Evolutionary conservation across 2,888 invertebrate genomes (phyloP).

Genomic region (Proisotoma minuta): DNA sequence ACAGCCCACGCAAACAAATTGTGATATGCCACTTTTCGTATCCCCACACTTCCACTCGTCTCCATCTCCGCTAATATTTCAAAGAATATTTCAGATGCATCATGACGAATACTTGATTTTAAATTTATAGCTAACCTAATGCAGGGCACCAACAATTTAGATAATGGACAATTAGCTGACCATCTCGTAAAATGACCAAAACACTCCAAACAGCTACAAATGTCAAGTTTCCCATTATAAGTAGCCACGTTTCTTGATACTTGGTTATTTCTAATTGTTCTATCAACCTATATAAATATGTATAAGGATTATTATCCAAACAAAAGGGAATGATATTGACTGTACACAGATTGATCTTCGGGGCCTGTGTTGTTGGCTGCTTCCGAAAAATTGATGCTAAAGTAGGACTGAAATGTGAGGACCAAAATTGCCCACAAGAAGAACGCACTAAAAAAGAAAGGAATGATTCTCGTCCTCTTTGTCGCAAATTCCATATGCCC

Average conservation of each 20-base stretch:
- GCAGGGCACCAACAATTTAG: constrained; percentile 26
- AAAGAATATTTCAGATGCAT: constrained; percentile 13
- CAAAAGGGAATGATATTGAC: too few relatives aligned
- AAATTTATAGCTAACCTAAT: not conserved
- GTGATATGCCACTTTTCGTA: not conserved
- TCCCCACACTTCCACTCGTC: constrained; percentile 24
- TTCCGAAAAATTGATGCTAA: constrained; percentile 14
- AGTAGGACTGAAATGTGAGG: constrained; percentile 11
- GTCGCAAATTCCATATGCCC: constrained; percentile 26
- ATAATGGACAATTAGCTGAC: constrained; percentile 26
- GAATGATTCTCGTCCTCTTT: constrained; percentile 9
- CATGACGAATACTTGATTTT: not conserved
- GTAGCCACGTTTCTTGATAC: constrained; percentile 8
- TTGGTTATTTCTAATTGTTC: constrained; percentile 24
- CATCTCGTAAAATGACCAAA: constrained; percentile 28
- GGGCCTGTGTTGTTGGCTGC: not conserved
- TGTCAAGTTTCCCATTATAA: constrained; percentile 13
- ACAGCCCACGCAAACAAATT: not conserved
- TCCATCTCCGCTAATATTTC: constrained; percentile 35
- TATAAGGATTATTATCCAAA: too few relatives aligned
- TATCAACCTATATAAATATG: constrained; percentile 8
- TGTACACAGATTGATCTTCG: too few relatives aligned
- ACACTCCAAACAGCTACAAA: constrained; percentile 27
- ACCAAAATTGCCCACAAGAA: constrained; percentile 22
- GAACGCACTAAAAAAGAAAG: constrained; percentile 15